Conservation (phyloP, 2,113 vertebrate species). For the Artemisiospiza belli region DNA sequence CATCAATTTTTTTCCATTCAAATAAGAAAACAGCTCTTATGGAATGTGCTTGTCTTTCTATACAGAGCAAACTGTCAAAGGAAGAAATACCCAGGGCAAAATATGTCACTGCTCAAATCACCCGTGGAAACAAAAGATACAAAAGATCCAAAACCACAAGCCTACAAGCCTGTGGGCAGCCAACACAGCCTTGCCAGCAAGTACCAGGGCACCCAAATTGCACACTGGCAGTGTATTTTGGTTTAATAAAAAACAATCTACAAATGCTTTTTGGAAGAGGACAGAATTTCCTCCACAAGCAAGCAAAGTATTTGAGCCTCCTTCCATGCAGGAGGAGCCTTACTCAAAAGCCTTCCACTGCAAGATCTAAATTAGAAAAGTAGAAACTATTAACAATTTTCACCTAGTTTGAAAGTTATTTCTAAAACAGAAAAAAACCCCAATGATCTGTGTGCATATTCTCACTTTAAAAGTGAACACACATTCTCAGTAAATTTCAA, state of each 20-base stretch:
- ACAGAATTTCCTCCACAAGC: neutral
- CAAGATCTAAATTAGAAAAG: neutral
- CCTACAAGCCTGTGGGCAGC: neutral
- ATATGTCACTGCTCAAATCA: neutral
- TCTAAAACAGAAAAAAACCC: neutral
- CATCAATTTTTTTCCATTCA: neutral
- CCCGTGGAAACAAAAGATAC: neutral
- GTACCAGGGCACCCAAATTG: neutral
- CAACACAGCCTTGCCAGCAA: neutral
- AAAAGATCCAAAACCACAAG: neutral
- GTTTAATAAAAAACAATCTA: neutral
- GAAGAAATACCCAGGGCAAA: neutral
- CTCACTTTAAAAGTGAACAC: neutral
- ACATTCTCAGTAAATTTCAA: neutral
- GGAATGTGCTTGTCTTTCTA: neutral
- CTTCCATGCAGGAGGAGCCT: neutral
- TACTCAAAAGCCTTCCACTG: neutral
- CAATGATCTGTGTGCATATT: neutral
- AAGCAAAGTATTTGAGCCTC: neutral
- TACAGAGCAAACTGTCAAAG: neutral
- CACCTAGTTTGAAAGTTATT: neutral
- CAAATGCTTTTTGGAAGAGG: neutral
- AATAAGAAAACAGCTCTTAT: neutral
- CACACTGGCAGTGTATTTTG: neutral
- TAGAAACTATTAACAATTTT: neutral